Conservation (phyloP, 2,113 vertebrate genomes). For the Carassius carassius region DNA sequence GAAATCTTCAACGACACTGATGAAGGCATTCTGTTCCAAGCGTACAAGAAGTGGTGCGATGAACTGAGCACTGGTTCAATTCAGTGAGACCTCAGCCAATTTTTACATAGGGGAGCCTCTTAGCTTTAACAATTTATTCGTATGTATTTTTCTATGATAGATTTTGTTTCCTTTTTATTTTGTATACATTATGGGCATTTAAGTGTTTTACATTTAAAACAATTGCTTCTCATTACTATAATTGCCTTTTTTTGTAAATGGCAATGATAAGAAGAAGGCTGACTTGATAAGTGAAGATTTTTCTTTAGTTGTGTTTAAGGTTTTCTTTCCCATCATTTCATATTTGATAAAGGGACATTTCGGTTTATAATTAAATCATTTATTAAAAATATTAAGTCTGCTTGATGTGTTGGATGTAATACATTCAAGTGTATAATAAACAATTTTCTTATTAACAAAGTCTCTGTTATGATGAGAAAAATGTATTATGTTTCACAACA, state of each 20-base stretch:
- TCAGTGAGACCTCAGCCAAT: background rate
- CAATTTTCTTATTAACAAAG: background rate
- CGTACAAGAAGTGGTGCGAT: constrained; percentile 72
- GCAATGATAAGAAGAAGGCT: background rate
- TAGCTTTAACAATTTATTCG: background rate
- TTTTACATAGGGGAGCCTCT: constrained; percentile 5
- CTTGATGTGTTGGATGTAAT: background rate
- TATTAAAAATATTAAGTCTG: background rate
- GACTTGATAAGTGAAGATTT: constrained; percentile 15
- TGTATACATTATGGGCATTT: background rate
- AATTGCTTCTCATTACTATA: background rate
- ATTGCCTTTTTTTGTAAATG: constrained; percentile 20
- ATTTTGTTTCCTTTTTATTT: background rate
- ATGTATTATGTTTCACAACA: background rate
- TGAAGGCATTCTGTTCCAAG: constrained; percentile 71
- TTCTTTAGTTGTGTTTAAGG: background rate
- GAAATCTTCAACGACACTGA: constrained; percentile 80
- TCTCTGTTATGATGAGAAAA: background rate
- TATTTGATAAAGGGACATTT: constrained; percentile 7
- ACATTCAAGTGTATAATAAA: constrained; percentile 28
- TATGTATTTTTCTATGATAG: background rate
- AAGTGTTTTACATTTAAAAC: constrained; percentile 22
- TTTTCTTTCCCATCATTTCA: background rate
- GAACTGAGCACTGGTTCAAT: constrained; percentile 61
- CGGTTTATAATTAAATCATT: background rate